phyloP scores from a whole-genome alignment of 2,113 vertebrate species.

The Marmota flaviventris region DNA sequence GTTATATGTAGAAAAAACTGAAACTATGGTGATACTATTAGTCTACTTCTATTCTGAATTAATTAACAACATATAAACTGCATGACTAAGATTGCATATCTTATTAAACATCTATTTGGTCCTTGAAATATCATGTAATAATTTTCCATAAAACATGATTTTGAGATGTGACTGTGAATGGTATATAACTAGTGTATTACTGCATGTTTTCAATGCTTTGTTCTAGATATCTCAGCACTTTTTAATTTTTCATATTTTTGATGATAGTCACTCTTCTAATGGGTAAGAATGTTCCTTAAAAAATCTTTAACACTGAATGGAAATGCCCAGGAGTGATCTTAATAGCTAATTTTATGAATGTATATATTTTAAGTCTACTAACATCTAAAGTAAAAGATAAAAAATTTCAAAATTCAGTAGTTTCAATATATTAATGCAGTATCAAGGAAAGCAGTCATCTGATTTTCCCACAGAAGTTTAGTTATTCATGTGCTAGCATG shows the following conservation, averaged over 20 bases:
- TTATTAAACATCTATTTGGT: not conserved
- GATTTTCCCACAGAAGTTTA: not conserved
- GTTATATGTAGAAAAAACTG: not conserved
- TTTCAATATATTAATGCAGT: not conserved
- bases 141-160: not conserved
- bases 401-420: not conserved
- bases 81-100: not conserved
- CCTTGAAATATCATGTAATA: slow-evolving; percentile 2
- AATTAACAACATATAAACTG: not conserved
- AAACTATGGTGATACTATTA: not conserved
- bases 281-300: not conserved
- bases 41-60: not conserved
- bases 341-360: not conserved
- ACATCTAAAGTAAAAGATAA: not conserved
- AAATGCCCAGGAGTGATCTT: not conserved
- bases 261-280: not conserved
- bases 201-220: not conserved
- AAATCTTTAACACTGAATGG: not conserved
- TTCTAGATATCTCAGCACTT: not conserved
- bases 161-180: not conserved
- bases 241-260: not conserved
- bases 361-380: not conserved
- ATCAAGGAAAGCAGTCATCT: not conserved
- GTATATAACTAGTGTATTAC: not conserved
- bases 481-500: not conserved